Evolutionary conservation across 1,140 invertebrate genomes (phyloP).

Genomic region (Dryas iulia): DNA sequence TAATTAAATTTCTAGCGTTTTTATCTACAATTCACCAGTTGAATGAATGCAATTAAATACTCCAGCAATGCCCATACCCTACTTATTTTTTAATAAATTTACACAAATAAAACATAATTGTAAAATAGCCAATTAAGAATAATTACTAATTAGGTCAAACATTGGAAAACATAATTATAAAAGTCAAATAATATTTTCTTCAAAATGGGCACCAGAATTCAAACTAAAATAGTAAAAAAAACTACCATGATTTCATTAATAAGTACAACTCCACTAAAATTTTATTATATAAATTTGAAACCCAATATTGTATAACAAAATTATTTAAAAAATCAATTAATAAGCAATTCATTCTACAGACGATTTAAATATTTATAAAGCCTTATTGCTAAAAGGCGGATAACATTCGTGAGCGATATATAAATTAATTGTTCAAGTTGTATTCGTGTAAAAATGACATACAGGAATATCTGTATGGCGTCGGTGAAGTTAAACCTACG

Average conservation of each 20-base stretch:
- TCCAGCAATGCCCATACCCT: conserved; percentile 42
- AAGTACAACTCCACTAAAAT: conserved; percentile 35
- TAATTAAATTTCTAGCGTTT: conserved; percentile 23
- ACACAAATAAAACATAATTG: conserved; percentile 11
- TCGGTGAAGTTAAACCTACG: conserved; percentile 20
- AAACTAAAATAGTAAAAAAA: background rate
- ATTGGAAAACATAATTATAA: background rate
- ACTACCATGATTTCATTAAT: conserved; percentile 22
- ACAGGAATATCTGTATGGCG: conserved; percentile 12
- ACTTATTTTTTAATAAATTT: conserved; percentile 21
- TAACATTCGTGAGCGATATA: conserved; percentile 68
- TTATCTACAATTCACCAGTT: conserved; percentile 17
- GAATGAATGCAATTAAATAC: conserved; percentile 22
- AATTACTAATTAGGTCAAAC: conserved; percentile 11
- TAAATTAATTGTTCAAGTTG: conserved; percentile 14
- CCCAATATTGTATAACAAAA: conserved; percentile 23
- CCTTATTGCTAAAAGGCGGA: conserved; percentile 75
- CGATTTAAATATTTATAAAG: conserved; percentile 34
- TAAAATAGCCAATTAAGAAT: conserved; percentile 17
- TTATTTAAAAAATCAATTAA: conserved; percentile 8
- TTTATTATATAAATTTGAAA: conserved; percentile 22
- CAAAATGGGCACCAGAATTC: conserved; percentile 15
- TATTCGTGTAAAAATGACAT: conserved; percentile 22
- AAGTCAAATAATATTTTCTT: background rate
- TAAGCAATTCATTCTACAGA: background rate